Evolutionary conservation across 2,797 vertebrate species (phyloP), one percentile per base, ranked within the genome.

Genomic region (Eptatretus atami): DNA sequence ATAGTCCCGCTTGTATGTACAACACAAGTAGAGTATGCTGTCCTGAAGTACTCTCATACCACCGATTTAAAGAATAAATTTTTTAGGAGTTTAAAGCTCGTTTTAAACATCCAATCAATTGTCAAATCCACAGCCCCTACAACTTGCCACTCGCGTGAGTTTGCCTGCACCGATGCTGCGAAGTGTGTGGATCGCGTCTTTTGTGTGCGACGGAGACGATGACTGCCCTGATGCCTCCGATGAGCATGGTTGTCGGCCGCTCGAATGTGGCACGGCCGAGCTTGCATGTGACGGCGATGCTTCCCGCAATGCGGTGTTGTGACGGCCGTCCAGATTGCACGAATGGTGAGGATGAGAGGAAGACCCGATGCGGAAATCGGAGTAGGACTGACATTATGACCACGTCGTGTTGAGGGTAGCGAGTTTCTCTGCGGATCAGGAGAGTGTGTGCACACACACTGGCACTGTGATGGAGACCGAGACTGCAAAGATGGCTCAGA

Each of bases 401-500:
- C 1, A 67, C 63, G 15, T 88, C 84, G 64, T 19, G 66, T 0
- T 0, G 3, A 0, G 67, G n/a, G 74, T 10, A 61, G 24, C 1
- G 76, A 85, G 65, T 82, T 87, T 71, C 75, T 73, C 68, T 92
- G 86, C 15, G 61, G 10, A 1, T 75, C 69, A 1, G 80, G 83
- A 0, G 68, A 77, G 2, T 92, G 86, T 24, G 66, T 90, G 64
- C 78, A 72, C 63, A 2, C 53, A 15, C 69, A 52, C 52, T 87
- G 86, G 86, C 72, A 53, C 54, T 92, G 86, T 2, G 86, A 92
- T 0, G 73, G 75, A 1, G 53, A 19, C 8, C 1, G 5, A 0
- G 86, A 92, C 69, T 92, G 86, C 70, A 55, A 0, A 3, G 85
- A 92, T 69, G 63, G 11, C 6, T 88, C 83, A 0, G 85, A 92